Evolutionary conservation across 1,140 invertebrate genomes (phyloP).

Genomic region (Calephelis virginiensis): DNA sequence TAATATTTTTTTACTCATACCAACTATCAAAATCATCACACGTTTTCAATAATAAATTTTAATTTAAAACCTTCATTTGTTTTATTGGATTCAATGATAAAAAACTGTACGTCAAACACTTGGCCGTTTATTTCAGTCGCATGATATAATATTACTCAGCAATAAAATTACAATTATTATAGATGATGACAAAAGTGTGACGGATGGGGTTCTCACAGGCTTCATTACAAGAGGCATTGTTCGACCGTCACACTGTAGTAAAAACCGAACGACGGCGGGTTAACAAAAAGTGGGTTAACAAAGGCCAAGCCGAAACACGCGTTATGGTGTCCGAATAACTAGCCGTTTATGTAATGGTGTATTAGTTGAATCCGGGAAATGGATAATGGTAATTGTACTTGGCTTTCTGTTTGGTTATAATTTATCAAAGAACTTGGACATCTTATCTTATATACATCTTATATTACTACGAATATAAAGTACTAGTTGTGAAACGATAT

Average conservation of each 20-base stretch:
- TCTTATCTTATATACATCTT: too few species aligned
- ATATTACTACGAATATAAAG: too few species aligned
- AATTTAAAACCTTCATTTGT: too few species aligned
- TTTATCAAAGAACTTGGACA: too few species aligned
- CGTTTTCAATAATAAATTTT: too few species aligned
- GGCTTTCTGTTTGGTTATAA: background rate
- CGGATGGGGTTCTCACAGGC: slow-evolving; percentile 19
- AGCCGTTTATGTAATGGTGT: slow-evolving; percentile 10
- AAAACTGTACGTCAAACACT: too few species aligned
- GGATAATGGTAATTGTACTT: slow-evolving; percentile 1
- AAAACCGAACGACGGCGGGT: background rate
- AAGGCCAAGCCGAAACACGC: slow-evolving; percentile 7
- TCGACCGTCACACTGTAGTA: slow-evolving; percentile 17
- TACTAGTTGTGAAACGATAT: too few species aligned
- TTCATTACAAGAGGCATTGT: slow-evolving; percentile 21
- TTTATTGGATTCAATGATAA: too few species aligned
- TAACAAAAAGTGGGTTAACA: slow-evolving; percentile 10
- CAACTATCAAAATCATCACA: too few species aligned
- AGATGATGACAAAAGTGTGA: slow-evolving; percentile 18
- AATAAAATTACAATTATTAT: slow-evolving; percentile 20
- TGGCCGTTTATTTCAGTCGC: too few species aligned
- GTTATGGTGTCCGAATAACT: slow-evolving; percentile 3
- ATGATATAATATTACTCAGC: slow-evolving; percentile 18
- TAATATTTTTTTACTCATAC: too few species aligned
- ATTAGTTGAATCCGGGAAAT: slow-evolving; percentile 15